Percentiles rank a stretch among this genome's conserved stretches.
Evolutionary conservation across 2,113 vertebrate genomes (phyloP).

Genomic region (Lepisosteus osseus): DNA sequence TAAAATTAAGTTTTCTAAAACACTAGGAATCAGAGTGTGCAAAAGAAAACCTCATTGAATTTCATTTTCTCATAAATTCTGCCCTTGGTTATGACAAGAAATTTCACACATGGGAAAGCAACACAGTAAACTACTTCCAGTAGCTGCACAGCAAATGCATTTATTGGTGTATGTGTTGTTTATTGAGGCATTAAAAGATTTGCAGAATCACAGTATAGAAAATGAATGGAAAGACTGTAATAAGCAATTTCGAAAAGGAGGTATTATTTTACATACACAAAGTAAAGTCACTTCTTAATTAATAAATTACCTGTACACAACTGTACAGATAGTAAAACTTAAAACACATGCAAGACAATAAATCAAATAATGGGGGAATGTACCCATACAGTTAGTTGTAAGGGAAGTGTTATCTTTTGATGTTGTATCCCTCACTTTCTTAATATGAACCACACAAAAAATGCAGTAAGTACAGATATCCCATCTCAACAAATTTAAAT

Average conservation of each 20-base stretch:
- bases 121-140: not conserved
- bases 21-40: too few species aligned
- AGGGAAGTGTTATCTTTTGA: too few species aligned
- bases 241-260: constrained; percentile 10
- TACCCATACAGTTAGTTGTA: too few species aligned
- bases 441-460: too few species aligned
- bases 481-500: too few species aligned
- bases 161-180: constrained; percentile 14
- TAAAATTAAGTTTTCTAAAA: too few species aligned
- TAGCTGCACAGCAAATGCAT: not conserved
- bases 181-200: constrained; percentile 12
- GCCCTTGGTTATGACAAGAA: constrained; percentile 1
- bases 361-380: too few species aligned
- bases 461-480: too few species aligned
- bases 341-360: too few species aligned
- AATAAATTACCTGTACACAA: too few species aligned
- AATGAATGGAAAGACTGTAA: not conserved
- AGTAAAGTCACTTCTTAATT: not conserved
- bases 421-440: too few species aligned
- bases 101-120: not conserved
- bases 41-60: not conserved
- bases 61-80: constrained; percentile 3
- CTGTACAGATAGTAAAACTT: too few species aligned
- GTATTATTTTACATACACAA: not conserved
- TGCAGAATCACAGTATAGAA: not conserved